Evolutionary conservation across 2,113 vertebrate species (phyloP), one percentile per base, ranked within the genome.

Genomic region (Pterocles orientalis): DNA sequence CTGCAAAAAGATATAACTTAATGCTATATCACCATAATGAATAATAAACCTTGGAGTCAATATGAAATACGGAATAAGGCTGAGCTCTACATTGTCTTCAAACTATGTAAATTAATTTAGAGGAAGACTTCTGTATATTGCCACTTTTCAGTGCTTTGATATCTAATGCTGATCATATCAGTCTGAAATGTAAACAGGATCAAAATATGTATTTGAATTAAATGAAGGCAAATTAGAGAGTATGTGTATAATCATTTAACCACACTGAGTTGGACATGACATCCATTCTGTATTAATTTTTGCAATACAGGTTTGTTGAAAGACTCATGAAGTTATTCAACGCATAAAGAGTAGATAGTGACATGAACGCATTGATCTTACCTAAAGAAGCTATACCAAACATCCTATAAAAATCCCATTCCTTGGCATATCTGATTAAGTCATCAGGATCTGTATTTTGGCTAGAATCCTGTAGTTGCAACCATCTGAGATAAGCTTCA

Each of bases 341-440:
- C 57, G 53, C 36, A 36, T 36, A 36, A 54, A 48, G 53, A 88
- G 21, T 33, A 66, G 33, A 43, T 29, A 73, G 51, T 54, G 25
- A 58, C 9, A n/a, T 25, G 31, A 94, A 86, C 34, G 47, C 24
- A 72, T 29, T 2, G 14, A 34, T 50, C 97, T 97, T 97, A 99
- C 99, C 99, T 23, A 99, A 98, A 83, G 98, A 98, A 64, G 99
- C 99, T 92, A 99, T 86, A 53, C 98, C 98, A 95, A 99, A 99
- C 99, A 99, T 98, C 96, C 97, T 90, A 48, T 99, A 99, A 97
- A 99, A 99, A 91, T 99, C 99, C 99, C 99, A 99, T 82, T 99
- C 99, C 90, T 98, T 99, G 66, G 99, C 98, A 85, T 99, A 99
- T 97, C 99, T 97, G 97, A 99, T 99, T 90, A 99, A 98, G 97